Base-by-base conservation (phyloP, 2,113 vertebrate species). In the Paradoxurus hermaphroditus region DNA sequence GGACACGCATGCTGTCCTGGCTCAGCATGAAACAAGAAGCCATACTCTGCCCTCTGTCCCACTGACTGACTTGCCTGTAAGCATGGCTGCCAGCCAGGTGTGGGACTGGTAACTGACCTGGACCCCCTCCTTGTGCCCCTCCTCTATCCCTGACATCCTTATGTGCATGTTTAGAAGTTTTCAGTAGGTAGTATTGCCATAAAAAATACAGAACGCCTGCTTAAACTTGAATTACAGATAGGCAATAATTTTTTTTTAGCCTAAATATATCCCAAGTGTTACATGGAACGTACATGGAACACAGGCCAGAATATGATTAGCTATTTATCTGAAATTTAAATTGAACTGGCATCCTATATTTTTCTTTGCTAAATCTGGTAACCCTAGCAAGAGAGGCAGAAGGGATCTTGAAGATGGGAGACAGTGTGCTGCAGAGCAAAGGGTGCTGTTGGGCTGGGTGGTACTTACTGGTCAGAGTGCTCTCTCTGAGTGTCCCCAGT, bases 351-450 rank as follows among this genome's bases (percentile, higher is more conserved):
- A 4, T 36, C 18, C 9, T 49, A 1, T 41, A 79, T 86, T 96
- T 95, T 65, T 44, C 84, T 90, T 90, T 86, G 85, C 62, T 96
- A 94, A 90, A 90, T 86, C 56, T 94, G 59, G n/a, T 41, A 86
- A 34, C 49, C 44, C 13, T 44, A 9, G 19, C 18, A 70, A 63
- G 29, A 78, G 25, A 63, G 62, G 46, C 11, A 86, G 79, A 86
- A 73, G 41, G 23, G 63, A 81, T 7, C 39, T 31, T 56, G 31
- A 59, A 67, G 44, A 4, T 21, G 59, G 29, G 36, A 89, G 72
- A 65, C 63, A 51, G 18, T 1, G 2, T 25, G 16, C 29, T 1
- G 4, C 2, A 19, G 49, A 49, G 49, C 41, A 67, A 23, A 56
- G 62, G 49, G 34, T 4, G 9, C 0, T 2, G 3, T 7, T 3